Percentiles rank a stretch among this genome's conserved stretches.
These are phyloP conservation scores for Nyctalus aviator DNA, from an alignment of 2,797 vertebrate species.

Conservation along the genomic window DNA sequence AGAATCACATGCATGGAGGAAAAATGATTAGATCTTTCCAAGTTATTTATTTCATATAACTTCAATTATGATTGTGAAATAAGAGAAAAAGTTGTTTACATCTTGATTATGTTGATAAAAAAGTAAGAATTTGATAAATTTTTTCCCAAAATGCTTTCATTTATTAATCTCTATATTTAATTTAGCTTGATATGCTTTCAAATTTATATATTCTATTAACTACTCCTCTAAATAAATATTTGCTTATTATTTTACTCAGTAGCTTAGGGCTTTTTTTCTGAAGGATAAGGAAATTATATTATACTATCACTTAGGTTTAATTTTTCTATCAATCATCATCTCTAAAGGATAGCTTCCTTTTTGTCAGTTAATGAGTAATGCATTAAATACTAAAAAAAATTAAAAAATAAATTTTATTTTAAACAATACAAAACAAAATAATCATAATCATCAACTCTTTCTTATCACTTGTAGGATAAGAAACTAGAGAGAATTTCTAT, in stretches of 20 bases:
- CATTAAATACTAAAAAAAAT: too few relatives aligned
- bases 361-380: neutral
- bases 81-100: neutral
- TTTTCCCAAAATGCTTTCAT: neutral
- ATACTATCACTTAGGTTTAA: neutral
- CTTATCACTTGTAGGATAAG: neutral
- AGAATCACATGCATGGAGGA: neutral
- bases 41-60: neutral
- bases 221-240: neutral
- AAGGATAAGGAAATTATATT: neutral
- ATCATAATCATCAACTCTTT: neutral
- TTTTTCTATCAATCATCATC: slow-evolving; percentile 13
- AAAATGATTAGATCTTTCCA: neutral
- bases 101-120: neutral
- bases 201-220: neutral
- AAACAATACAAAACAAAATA: too few relatives aligned
- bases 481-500: slow-evolving; percentile 55
- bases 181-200: neutral
- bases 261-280: neutral
- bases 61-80: neutral
- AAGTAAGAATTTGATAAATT: neutral
- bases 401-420: too few relatives aligned
- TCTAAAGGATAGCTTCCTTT: slow-evolving; percentile 37
- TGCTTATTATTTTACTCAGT: neutral
- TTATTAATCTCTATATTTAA: neutral